Evolutionary conservation across 2,888 invertebrate genomes (phyloP).

Genomic region (Tenthredo mesomela): DNA sequence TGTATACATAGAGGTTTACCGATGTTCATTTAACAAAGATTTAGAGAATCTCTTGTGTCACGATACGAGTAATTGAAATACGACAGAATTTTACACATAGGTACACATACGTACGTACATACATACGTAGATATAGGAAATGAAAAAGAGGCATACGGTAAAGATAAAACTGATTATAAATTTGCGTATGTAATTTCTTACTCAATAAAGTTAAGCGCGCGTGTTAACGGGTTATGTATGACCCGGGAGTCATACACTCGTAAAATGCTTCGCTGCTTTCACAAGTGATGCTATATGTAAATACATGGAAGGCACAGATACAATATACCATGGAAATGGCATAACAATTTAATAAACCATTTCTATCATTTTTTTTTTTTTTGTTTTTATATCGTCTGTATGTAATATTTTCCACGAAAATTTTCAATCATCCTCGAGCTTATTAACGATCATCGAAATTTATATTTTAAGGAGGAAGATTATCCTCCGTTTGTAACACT

Average conservation of each 20-base stretch:
- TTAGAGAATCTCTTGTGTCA: background rate
- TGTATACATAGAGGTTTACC: too few relatives aligned
- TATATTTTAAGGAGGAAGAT: too few relatives aligned
- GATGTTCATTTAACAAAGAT: background rate
- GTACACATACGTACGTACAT: background rate
- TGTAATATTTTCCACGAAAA: background rate
- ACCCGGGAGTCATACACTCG: constrained; percentile 44
- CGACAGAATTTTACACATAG: background rate
- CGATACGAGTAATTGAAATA: background rate
- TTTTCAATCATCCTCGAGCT: background rate
- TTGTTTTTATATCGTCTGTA: too few relatives aligned
- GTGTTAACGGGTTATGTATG: constrained; percentile 43
- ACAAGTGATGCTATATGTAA: constrained; percentile 32
- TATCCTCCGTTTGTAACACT: too few relatives aligned
- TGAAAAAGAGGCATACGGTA: constrained; percentile 5
- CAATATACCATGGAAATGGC: background rate
- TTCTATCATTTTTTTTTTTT: too few relatives aligned
- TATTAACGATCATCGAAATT: background rate
- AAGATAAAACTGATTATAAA: constrained; percentile 36
- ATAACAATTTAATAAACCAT: constrained; percentile 16
- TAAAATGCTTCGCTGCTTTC: constrained; percentile 38
- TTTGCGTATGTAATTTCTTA: constrained; percentile 40
- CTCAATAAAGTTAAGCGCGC: constrained; percentile 41
- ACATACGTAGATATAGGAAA: background rate
- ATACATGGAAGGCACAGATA: background rate